phyloP scores from a whole-genome alignment of 2,888 invertebrate species.

The Willowsia nigromaculata region DNA sequence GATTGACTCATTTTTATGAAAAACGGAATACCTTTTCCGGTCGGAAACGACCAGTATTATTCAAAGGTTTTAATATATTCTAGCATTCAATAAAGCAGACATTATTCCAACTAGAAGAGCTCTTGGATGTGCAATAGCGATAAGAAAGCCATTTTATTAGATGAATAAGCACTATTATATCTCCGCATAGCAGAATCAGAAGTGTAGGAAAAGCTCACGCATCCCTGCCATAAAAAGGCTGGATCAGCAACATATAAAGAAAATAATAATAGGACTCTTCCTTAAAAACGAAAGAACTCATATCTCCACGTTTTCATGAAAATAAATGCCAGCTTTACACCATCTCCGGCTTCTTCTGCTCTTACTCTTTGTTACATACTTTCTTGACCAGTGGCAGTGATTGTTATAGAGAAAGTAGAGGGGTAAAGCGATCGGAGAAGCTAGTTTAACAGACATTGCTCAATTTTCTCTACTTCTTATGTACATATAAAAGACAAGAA shows the following conservation, averaged over 20 bases:
- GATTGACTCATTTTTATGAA: constrained; percentile 62
- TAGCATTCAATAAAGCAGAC: neutral
- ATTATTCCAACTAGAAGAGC: neutral
- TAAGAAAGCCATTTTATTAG: constrained; percentile 19
- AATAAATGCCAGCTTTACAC: constrained; percentile 43
- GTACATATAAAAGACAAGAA: constrained; percentile 55
- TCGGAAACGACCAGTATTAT: constrained; percentile 47
- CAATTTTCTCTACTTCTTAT: constrained; percentile 47
- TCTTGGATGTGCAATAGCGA: constrained; percentile 9
- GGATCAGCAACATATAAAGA: constrained; percentile 48
- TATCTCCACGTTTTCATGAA: constrained; percentile 41
- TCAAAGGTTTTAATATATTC: constrained; percentile 45
- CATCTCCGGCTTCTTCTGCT: neutral
- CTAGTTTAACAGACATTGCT: constrained; percentile 45
- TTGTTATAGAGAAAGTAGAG: neutral
- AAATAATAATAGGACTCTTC: constrained; percentile 37
- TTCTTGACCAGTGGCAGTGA: neutral
- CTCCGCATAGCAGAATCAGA: neutral
- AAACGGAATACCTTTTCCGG: constrained; percentile 45
- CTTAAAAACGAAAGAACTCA: neutral
- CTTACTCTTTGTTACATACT: constrained; percentile 51
- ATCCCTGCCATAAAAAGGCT: constrained; percentile 41
- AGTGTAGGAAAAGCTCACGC: constrained; percentile 37
- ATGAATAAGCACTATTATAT: constrained; percentile 23
- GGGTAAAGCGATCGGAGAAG: neutral